Evolutionary conservation across 53 echinoderm and acorn worm genomes (phyloP).

Genomic region (Hippasteria phrygiana): DNA sequence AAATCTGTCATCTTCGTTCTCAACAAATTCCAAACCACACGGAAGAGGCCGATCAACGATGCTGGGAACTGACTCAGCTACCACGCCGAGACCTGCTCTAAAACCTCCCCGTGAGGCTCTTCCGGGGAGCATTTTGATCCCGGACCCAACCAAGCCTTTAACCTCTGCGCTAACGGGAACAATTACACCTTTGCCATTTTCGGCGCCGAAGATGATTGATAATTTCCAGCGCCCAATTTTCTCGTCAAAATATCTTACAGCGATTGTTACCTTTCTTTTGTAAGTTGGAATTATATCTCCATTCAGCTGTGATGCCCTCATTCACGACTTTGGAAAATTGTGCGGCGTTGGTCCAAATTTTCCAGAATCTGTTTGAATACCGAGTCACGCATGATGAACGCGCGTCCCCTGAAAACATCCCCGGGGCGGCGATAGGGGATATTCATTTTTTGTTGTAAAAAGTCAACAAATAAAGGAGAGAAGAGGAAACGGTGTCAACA

Average conservation of each 20-base stretch:
- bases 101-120: neutral
- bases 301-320: no score
- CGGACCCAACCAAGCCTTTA: neutral
- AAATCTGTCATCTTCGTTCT: neutral
- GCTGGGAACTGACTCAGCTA: neutral
- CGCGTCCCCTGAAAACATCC: no score
- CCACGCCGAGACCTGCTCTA: neutral
- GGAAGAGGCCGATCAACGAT: neutral
- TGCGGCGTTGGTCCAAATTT: no score
- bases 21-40: neutral
- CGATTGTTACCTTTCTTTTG: no score
- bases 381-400: no score
- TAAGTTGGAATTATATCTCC: no score
- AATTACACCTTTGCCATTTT: conserved; percentile 45
- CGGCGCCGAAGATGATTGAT: conserved; percentile 44
- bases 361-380: no score
- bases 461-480: no score
- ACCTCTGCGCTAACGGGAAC: conserved; percentile 6
- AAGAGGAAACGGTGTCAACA: no score
- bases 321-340: no score
- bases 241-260: neutral
- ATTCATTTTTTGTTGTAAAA: no score
- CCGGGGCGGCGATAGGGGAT: no score
- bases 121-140: neutral
- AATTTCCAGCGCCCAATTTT: conserved; percentile 6